Conservation (phyloP, 1,140 invertebrate species). For the Cotesia chilonis region DNA sequence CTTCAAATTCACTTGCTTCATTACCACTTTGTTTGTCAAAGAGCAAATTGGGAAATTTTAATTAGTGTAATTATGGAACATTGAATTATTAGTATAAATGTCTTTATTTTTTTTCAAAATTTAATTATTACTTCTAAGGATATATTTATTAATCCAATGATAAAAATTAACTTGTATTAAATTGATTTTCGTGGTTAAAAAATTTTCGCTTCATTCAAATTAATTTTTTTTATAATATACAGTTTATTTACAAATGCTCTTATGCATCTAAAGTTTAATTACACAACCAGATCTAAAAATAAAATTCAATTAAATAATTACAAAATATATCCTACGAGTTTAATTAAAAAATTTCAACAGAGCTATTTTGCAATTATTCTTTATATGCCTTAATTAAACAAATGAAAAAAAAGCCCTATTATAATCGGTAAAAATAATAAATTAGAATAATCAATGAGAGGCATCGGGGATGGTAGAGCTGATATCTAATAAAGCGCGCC, state of each 20-base stretch:
- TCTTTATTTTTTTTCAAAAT: too few relatives aligned
- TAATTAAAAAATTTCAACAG: too few relatives aligned
- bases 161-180: too few relatives aligned
- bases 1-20: conserved; percentile 4
- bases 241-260: conserved; percentile 44
- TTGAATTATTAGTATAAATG: too few relatives aligned
- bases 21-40: conserved; percentile 61
- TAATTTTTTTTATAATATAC: conserved; percentile 36
- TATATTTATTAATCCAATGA: too few relatives aligned
- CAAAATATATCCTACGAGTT: not conserved
- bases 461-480: not conserved
- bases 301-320: not conserved
- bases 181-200: too few relatives aligned
- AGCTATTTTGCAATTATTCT: too few relatives aligned
- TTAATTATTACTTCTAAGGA: too few relatives aligned
- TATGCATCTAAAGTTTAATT: conserved; percentile 50
- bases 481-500: conserved; percentile 11
- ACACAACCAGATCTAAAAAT: too few relatives aligned
- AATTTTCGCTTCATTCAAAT: conserved; percentile 38
- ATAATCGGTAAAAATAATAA: not conserved
- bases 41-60: conserved; percentile 63
- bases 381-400: too few relatives aligned
- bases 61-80: conserved; percentile 61
- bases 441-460: not conserved
- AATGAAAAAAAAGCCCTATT: not conserved